Evolutionary conservation across 2,113 vertebrate genomes (phyloP).

Genomic region (Bubalus kerabau): DNA sequence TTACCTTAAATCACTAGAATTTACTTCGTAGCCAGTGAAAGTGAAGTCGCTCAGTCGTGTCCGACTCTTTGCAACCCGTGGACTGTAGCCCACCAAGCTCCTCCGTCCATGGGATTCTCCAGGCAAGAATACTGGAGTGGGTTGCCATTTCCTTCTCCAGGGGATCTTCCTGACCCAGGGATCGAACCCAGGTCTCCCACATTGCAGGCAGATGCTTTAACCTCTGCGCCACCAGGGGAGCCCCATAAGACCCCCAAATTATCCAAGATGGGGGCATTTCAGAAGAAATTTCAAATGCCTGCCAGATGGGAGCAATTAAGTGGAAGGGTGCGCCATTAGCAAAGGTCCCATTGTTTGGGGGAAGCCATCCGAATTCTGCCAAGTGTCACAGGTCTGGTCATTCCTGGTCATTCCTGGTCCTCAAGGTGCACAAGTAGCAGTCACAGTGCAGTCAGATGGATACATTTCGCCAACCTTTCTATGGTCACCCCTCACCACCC

Average conservation of each 20-base stretch:
- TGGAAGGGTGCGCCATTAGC: neutral
- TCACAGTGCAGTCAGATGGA: neutral
- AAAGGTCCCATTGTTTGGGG: neutral
- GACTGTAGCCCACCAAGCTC: too few species aligned
- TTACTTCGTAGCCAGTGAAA: neutral
- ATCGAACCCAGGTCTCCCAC: too few species aligned
- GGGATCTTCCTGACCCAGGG: too few species aligned
- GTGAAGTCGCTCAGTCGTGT: too few species aligned
- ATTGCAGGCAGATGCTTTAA: too few species aligned
- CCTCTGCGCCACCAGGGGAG: too few species aligned
- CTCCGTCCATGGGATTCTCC: too few species aligned
- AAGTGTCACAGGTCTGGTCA: neutral
- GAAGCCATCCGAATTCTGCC: neutral
- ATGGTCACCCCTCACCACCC: neutral
- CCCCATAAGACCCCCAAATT: neutral
- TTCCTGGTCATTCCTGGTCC: neutral
- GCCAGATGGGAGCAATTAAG: neutral
- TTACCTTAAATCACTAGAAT: neutral
- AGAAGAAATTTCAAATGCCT: neutral
- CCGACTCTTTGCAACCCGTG: too few species aligned
- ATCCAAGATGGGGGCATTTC: neutral
- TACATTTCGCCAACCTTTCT: neutral
- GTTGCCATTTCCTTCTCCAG: too few species aligned
- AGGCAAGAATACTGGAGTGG: too few species aligned
- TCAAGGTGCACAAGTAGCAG: neutral